A percentile compares a stretch with the other conserved stretches of the same genome.
Evolutionary conservation across 2,888 invertebrate genomes (phyloP).

Genomic region (Entomobrya multifasciata): DNA sequence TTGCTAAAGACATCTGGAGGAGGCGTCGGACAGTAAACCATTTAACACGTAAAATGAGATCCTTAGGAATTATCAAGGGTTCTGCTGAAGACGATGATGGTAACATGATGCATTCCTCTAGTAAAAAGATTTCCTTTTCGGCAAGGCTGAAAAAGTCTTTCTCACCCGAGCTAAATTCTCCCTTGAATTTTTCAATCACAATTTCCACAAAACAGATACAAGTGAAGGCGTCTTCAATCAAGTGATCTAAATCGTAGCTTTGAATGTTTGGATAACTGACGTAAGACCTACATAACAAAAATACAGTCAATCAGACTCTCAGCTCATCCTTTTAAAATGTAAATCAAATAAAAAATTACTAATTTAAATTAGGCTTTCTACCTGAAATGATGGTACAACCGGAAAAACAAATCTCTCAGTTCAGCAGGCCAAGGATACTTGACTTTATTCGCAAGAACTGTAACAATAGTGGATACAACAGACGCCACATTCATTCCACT

Average conservation of each 20-base stretch:
- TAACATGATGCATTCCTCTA: constrained; percentile 47
- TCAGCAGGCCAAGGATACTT: constrained; percentile 86
- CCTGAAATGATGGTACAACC: constrained; percentile 83
- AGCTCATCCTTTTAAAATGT: too few relatives aligned
- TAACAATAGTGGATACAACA: constrained; percentile 84
- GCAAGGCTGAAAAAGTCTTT: constrained; percentile 4
- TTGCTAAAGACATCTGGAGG: constrained; percentile 20
- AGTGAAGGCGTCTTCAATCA: constrained; percentile 14
- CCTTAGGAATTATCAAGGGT: constrained; percentile 20
- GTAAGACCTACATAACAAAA: constrained; percentile 52
- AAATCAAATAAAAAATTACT: too few relatives aligned
- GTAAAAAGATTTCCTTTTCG: constrained; percentile 56
- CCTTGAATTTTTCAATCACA: constrained; percentile 45
- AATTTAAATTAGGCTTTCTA: too few relatives aligned
- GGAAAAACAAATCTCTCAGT: constrained; percentile 84
- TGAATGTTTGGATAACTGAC: constrained; percentile 35
- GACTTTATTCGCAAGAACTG: constrained; percentile 84
- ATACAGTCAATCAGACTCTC: too few relatives aligned
- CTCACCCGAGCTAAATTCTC: constrained; percentile 27
- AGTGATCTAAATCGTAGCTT: neutral
- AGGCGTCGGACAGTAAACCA: constrained; percentile 48
- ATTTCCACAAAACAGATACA: constrained; percentile 43
- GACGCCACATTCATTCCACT: constrained; percentile 81
- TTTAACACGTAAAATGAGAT: constrained; percentile 48
- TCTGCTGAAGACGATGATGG: too few relatives aligned